These are phyloP conservation scores for Scomber scombrus DNA, from an alignment of 2,113 vertebrate species.

Conservation along the genomic window DNA sequence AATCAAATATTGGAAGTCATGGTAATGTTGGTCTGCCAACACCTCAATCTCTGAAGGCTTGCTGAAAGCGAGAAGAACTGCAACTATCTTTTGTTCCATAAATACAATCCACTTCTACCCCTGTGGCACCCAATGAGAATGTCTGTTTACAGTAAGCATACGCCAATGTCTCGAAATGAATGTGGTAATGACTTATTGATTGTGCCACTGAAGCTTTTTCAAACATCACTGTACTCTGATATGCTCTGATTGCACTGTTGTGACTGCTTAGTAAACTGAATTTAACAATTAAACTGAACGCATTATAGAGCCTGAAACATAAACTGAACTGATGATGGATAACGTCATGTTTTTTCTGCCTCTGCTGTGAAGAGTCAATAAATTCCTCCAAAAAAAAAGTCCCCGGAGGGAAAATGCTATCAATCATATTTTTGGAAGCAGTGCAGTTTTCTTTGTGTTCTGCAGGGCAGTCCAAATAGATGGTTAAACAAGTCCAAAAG, in stretches of 20 bases:
- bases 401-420: slow-evolving; percentile 12
- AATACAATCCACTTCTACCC: neutral
- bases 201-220: slow-evolving; percentile 1
- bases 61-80: neutral
- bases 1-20: too few relatives aligned
- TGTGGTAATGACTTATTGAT: slow-evolving; percentile 49
- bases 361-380: slow-evolving; percentile 9
- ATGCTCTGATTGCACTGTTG: slow-evolving; percentile 36
- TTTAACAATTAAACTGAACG: slow-evolving; percentile 27
- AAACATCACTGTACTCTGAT: slow-evolving; percentile 7
- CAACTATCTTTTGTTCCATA: slow-evolving; percentile 1
- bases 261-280: slow-evolving; percentile 29
- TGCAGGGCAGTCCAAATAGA: slow-evolving; percentile 34
- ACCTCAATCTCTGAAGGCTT: neutral
- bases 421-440: slow-evolving; percentile 41
- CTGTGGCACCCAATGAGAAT: neutral
- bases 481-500: slow-evolving; percentile 9
- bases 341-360: slow-evolving; percentile 30
- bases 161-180: slow-evolving; percentile 13
- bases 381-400: neutral
- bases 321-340: slow-evolving; percentile 35
- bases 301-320: slow-evolving; percentile 11
- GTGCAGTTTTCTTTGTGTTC: slow-evolving; percentile 14
- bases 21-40: neutral
- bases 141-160: slow-evolving; percentile 36